Percentiles rank a stretch among this genome's conserved stretches.
phyloP scores from a whole-genome alignment of 64 coral and sea anemone species.

The Pocillopora damicornis region DNA sequence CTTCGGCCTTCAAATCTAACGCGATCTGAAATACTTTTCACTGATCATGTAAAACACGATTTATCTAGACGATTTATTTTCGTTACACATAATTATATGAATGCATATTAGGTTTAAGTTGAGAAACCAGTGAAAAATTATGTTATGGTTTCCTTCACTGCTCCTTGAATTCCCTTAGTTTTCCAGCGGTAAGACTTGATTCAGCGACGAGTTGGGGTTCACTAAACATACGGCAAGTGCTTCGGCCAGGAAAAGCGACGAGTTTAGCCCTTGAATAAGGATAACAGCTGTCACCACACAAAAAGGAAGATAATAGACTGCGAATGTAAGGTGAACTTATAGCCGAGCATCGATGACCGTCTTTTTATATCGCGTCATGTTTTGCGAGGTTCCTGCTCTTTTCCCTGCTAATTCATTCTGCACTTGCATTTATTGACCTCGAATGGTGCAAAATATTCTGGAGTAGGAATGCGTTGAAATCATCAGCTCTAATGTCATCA shows the following conservation, averaged over 20 bases:
- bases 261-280: background rate
- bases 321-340: background rate
- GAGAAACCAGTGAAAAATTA: background rate
- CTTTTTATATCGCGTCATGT: background rate
- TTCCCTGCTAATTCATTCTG: background rate
- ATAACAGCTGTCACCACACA: background rate
- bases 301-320: background rate
- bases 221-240: background rate
- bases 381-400: background rate
- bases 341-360: background rate
- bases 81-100: too few relatives aligned
- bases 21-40: too few relatives aligned
- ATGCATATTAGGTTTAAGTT: too few relatives aligned
- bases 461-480: background rate
- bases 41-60: too few relatives aligned
- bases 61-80: too few relatives aligned
- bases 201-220: background rate
- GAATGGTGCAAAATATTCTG: background rate
- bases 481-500: background rate
- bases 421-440: background rate
- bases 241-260: slow-evolving; percentile 4
- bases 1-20: too few relatives aligned
- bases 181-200: slow-evolving; percentile 6
- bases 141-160: background rate
- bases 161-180: background rate